Conservation (phyloP, 1,140 invertebrate genomes). For the Drosophila lacteicornis region DNA sequence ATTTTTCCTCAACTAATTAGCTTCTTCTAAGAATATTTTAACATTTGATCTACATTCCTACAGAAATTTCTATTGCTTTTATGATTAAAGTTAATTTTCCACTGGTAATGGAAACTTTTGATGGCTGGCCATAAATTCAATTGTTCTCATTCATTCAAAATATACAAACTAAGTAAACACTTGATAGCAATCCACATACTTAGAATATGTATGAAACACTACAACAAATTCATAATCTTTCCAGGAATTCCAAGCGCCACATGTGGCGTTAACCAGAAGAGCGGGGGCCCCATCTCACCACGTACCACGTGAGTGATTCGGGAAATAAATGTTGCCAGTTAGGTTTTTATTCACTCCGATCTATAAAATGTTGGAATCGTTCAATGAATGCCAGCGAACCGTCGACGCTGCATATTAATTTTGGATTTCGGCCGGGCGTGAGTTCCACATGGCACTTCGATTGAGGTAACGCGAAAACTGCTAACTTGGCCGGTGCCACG, state of each 20-base stretch:
- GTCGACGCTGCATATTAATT: constrained; percentile 28
- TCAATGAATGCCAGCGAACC: constrained; percentile 28
- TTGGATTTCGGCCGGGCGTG: not conserved
- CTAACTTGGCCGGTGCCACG: constrained; percentile 62
- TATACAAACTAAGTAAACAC: constrained; percentile 30
- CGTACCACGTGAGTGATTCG: constrained; percentile 32
- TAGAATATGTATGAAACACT: constrained; percentile 7
- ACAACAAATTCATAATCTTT: constrained; percentile 30
- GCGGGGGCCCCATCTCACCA: not conserved
- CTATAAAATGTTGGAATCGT: constrained; percentile 30
- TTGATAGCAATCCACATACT: constrained; percentile 9
- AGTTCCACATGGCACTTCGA: constrained; percentile 19
- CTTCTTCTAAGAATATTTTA: not conserved
- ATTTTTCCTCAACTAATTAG: not conserved
- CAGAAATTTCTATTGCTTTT: not conserved
- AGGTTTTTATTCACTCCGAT: constrained; percentile 8
- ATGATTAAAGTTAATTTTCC: constrained; percentile 22
- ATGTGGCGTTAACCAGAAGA: constrained; percentile 35
- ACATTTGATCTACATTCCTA: not conserved
- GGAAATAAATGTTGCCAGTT: constrained; percentile 15
- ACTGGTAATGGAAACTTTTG: constrained; percentile 22
- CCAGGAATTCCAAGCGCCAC: constrained; percentile 20
- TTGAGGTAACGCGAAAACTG: constrained; percentile 30
- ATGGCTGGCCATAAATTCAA: constrained; percentile 20
- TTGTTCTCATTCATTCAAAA: constrained; percentile 20